Conservation (phyloP, 2,888 invertebrate genomes). For the Sialis fuliginosa region DNA sequence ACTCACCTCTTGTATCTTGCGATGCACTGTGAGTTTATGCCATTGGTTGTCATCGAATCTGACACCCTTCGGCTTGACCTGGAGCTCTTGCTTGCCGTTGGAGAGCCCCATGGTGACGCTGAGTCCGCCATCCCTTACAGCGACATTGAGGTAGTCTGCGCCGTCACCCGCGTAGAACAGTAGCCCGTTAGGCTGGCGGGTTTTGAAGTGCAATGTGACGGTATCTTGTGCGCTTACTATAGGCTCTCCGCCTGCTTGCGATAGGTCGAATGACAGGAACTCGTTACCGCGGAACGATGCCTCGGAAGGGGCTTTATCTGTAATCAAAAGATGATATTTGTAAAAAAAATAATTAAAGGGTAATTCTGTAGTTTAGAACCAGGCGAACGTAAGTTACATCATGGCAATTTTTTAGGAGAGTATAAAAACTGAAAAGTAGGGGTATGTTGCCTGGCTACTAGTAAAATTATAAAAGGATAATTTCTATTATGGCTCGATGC, state of each 20-base stretch:
- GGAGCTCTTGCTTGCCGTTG: slow-evolving; percentile 77
- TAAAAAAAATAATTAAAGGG: not conserved
- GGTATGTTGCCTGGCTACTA: too few relatives aligned
- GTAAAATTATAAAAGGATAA: too few relatives aligned
- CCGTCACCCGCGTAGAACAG: slow-evolving; percentile 87
- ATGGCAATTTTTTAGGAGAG: not conserved
- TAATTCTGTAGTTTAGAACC: not conserved
- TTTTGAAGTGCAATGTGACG: slow-evolving; percentile 82
- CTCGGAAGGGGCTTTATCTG: slow-evolving; percentile 87
- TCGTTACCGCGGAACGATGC: slow-evolving; percentile 85
- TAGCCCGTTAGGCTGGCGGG: slow-evolving; percentile 75
- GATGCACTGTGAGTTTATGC: slow-evolving; percentile 81
- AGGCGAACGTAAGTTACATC: not conserved
- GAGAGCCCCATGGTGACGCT: slow-evolving; percentile 80
- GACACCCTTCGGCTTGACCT: slow-evolving; percentile 60
- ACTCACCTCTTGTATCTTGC: slow-evolving; percentile 78
- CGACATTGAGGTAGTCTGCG: slow-evolving; percentile 76
- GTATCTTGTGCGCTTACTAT: slow-evolving; percentile 83
- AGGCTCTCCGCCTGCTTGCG: slow-evolving; percentile 69
- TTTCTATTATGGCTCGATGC: too few relatives aligned
- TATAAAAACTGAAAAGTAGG: too few relatives aligned
- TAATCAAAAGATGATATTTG: slow-evolving; percentile 19
- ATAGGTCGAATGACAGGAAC: slow-evolving; percentile 80
- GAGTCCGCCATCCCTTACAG: slow-evolving; percentile 75
- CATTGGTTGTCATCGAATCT: slow-evolving; percentile 93